Base-by-base conservation (phyloP, 2,888 invertebrate genomes). In the Amphipoea oculea region DNA sequence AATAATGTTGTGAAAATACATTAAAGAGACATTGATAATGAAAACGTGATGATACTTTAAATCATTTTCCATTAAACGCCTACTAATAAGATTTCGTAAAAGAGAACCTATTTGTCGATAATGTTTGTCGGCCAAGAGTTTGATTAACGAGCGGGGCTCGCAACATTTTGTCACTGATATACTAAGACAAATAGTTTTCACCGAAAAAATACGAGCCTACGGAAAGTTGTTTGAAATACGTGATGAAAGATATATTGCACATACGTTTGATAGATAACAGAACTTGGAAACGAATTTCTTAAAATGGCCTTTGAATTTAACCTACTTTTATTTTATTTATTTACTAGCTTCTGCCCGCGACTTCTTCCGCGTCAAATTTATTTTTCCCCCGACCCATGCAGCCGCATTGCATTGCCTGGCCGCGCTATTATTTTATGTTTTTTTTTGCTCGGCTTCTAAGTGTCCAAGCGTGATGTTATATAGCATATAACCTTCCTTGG, bases 161-260 rank as follows among this genome's bases (percentile, higher is more conserved):
- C 78, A 85, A 74, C 88, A 88, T 91, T 92, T 93, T 92, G 91
- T 91, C 89, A 86, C 82, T 87, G 86, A 79, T 86, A 83, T 91
- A 92, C 93, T 92, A 92, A 93, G 93, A 94, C 85, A 92, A 92
- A 94, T 93, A 91, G 94, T 91, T 92, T 89, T 86, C 76, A 76
- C 68, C 66, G 75, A 86, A 91, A 90, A 91, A 91, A 79, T 73
- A 69, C 62, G 69, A 68, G 57, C 60, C 23, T 63, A 48, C 78
- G 45, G 42, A 87, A 86, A 78, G 51, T 79, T 86, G 51, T 62
- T 63, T 40, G 73, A 72, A 72, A 80, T 78, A 72, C 76, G 69
- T 75, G 78, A 83, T 42, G 70, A 42, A 54, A 67, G 76, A 69
- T 76, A 81, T 36, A 60, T 87, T 72, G 54, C 71, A 66, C 78